Percentiles rank a stretch among this genome's conserved stretches.
Conservation (phyloP, 2,113 vertebrate species). For the Rhinoptilus africanus region DNA sequence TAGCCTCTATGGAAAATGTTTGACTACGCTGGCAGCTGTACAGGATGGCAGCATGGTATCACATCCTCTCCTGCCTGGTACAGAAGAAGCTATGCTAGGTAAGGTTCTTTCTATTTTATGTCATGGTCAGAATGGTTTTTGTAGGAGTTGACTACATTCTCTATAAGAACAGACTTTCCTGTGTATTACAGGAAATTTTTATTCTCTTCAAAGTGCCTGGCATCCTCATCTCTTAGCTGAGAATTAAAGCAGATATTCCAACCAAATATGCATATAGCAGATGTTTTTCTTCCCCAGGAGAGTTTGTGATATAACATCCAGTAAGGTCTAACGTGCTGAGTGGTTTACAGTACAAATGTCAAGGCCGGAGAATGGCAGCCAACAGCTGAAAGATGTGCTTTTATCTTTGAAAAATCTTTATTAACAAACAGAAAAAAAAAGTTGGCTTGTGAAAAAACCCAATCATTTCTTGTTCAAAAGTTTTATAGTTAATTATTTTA, state of each 20-base stretch:
- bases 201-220: background rate
- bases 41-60: slow-evolving; percentile 91
- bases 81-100: slow-evolving; percentile 90
- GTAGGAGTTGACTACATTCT: background rate
- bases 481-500: background rate
- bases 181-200: background rate
- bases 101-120: background rate
- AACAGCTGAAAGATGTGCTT: background rate
- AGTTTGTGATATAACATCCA: background rate
- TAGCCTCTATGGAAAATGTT: slow-evolving; percentile 87
- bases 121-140: background rate
- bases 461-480: background rate
- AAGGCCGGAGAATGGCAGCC: background rate
- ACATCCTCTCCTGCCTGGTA: slow-evolving; percentile 86
- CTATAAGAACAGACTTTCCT: background rate
- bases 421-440: background rate
- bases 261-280: background rate
- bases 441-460: background rate
- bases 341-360: background rate
- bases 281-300: background rate
- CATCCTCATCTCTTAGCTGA: background rate
- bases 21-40: slow-evolving; percentile 88
- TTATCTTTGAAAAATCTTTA: background rate
- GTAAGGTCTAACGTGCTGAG: background rate
- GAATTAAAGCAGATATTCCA: background rate